Conservation (phyloP, 1,140 invertebrate genomes). For the Cydia strobilella region DNA sequence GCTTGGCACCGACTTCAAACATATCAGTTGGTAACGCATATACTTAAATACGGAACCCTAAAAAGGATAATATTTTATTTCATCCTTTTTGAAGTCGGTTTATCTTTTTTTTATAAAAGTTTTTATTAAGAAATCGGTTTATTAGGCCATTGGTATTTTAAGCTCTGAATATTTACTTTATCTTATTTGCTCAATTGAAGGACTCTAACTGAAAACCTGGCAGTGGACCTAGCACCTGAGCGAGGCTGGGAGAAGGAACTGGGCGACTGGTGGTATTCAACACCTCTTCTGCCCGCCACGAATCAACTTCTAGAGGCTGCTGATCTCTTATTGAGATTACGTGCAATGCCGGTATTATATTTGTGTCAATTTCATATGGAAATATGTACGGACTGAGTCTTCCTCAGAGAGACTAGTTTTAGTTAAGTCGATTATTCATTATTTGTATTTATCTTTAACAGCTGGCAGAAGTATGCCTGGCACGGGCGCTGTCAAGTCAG, state of each 20-base stretch:
- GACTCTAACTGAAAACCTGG: slow-evolving; percentile 39
- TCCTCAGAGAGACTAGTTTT: neutral
- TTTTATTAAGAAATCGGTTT: no score
- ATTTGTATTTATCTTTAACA: slow-evolving; percentile 32
- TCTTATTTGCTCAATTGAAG: slow-evolving; percentile 34
- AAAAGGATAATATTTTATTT: no score
- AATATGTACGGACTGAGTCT: neutral
- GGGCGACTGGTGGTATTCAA: slow-evolving; percentile 71
- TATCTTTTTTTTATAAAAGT: no score
- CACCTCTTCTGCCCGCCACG: slow-evolving; percentile 54
- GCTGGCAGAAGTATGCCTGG: slow-evolving; percentile 66
- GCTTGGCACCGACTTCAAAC: no score
- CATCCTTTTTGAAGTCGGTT: no score
- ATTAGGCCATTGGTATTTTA: no score
- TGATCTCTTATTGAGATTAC: slow-evolving; percentile 63
- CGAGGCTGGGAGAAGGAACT: slow-evolving; percentile 60
- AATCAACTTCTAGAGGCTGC: slow-evolving; percentile 59
- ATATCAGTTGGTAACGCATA: no score
- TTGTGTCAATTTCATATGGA: slow-evolving; percentile 7
- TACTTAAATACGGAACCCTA: no score
- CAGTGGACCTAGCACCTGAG: slow-evolving; percentile 40
- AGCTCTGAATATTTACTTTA: neutral
- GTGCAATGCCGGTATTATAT: slow-evolving; percentile 55
- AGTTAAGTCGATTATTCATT: neutral
- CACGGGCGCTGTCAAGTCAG: slow-evolving; percentile 46